phyloP scores from a whole-genome alignment of 1,140 invertebrate species.

The Procambarus virginalis region DNA sequence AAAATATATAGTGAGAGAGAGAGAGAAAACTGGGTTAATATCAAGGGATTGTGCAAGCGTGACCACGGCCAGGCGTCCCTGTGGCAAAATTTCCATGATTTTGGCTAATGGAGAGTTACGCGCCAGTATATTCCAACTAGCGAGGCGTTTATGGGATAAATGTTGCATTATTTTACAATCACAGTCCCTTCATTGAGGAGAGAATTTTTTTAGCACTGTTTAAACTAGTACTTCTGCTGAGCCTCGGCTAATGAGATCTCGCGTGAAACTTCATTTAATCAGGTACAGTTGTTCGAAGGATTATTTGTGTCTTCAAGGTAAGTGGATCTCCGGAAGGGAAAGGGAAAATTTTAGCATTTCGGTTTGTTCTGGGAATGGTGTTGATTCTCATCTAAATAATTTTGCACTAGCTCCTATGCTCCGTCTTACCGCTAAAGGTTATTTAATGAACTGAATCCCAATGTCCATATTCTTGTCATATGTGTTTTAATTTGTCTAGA shows the following conservation, averaged over 20 bases:
- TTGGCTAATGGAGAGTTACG: neutral
- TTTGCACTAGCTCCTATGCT: no score
- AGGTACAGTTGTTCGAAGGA: no score
- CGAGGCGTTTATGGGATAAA: constrained; percentile 4
- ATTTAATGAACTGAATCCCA: no score
- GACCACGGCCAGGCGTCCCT: neutral
- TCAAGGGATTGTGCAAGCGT: neutral
- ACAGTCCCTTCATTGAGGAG: neutral
- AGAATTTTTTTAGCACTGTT: neutral
- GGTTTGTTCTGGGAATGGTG: no score
- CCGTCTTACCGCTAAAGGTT: no score
- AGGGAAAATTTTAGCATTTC: no score
- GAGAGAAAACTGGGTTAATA: neutral
- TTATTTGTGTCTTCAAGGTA: no score
- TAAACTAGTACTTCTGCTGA: neutral
- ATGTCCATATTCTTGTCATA: no score
- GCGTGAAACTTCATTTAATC: no score
- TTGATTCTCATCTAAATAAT: no score
- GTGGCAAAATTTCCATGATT: constrained; percentile 15
- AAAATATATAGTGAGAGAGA: neutral
- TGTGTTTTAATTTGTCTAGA: no score
- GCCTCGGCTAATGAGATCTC: neutral
- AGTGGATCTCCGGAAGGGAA: no score
- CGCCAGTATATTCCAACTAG: neutral
- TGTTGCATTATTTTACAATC: constrained; percentile 14